Percentiles rank a stretch among this genome's conserved stretches.
phyloP scores from a whole-genome alignment of 2,888 invertebrate species.

The Pyrrhia umbra region DNA sequence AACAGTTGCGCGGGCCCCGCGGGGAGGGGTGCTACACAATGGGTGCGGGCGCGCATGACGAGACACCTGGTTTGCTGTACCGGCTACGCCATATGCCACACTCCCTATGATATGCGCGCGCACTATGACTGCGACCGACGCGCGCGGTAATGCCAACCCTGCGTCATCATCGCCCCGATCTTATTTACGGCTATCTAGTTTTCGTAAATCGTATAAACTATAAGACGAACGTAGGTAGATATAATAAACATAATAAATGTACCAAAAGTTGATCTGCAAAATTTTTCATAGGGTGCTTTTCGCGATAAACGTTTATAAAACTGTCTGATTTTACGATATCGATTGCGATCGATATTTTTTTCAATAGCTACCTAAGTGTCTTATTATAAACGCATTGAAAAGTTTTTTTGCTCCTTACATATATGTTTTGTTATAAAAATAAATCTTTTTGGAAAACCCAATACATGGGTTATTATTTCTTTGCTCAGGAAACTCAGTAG shows the following conservation, averaged over 20 bases:
- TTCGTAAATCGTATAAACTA: constrained; percentile 31
- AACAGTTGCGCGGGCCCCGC: constrained; percentile 64
- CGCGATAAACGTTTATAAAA: constrained; percentile 34
- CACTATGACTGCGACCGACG: constrained; percentile 43
- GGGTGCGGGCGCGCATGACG: constrained; percentile 89
- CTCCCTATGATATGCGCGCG: constrained; percentile 63
- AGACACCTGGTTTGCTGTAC: constrained; percentile 87
- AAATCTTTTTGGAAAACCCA: background rate
- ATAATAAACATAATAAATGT: constrained; percentile 30
- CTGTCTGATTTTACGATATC: constrained; percentile 30
- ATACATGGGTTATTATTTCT: background rate
- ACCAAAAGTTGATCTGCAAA: constrained; percentile 21
- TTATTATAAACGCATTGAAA: constrained; percentile 7
- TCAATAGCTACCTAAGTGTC: constrained; percentile 1
- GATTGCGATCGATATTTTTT: constrained; percentile 10
- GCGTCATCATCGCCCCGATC: constrained; percentile 31
- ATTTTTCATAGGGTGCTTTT: constrained; percentile 39
- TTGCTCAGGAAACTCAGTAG: background rate
- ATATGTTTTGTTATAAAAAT: no score
- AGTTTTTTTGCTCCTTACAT: background rate
- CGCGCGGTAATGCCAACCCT: constrained; percentile 44
- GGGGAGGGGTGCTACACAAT: constrained; percentile 77
- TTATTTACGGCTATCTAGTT: constrained; percentile 34
- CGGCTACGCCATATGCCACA: constrained; percentile 87
- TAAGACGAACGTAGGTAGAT: constrained; percentile 12